These are phyloP conservation scores for Xylocampa areola DNA, from an alignment of 2,888 invertebrate genomes.

Conservation along the genomic window DNA sequence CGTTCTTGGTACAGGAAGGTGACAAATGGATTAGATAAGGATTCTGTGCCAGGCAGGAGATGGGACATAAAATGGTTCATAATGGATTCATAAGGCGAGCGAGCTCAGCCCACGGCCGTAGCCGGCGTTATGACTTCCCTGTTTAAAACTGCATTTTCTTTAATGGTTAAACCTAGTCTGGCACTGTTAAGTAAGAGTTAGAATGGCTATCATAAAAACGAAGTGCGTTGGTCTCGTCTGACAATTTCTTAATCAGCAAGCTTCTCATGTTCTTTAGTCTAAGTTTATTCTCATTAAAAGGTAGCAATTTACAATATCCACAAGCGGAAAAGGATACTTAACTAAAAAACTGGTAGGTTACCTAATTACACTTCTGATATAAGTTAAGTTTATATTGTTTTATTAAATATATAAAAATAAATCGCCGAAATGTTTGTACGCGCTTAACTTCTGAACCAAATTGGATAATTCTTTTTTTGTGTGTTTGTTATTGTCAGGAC, in stretches of 20 bases:
- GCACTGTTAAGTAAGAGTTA: neutral
- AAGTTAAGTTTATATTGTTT: too few relatives aligned
- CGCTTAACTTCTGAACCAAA: too few relatives aligned
- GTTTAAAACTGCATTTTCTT: constrained; percentile 17
- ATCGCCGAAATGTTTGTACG: too few relatives aligned
- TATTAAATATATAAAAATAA: too few relatives aligned
- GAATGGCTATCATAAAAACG: constrained; percentile 1
- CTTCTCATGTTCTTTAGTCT: neutral
- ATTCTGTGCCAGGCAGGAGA: constrained; percentile 26
- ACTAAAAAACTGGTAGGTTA: too few relatives aligned
- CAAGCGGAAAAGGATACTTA: too few relatives aligned
- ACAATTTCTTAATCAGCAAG: constrained; percentile 2
- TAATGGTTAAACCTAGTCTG: constrained; percentile 8
- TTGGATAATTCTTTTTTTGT: too few relatives aligned
- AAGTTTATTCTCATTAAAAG: too few relatives aligned
- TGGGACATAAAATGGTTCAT: constrained; percentile 31
- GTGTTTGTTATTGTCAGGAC: too few relatives aligned
- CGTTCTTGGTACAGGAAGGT: constrained; percentile 19
- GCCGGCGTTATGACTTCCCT: constrained; percentile 4
- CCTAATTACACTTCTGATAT: neutral
- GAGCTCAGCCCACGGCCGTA: constrained; percentile 7
- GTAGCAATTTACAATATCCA: too few relatives aligned
- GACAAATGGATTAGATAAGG: constrained; percentile 41
- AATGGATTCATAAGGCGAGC: constrained; percentile 29
- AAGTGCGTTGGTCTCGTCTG: neutral